Percentiles rank a stretch among this genome's conserved stretches.
Evolutionary conservation across 1,140 invertebrate genomes (phyloP).

Genomic region (Heliothis virescens): DNA sequence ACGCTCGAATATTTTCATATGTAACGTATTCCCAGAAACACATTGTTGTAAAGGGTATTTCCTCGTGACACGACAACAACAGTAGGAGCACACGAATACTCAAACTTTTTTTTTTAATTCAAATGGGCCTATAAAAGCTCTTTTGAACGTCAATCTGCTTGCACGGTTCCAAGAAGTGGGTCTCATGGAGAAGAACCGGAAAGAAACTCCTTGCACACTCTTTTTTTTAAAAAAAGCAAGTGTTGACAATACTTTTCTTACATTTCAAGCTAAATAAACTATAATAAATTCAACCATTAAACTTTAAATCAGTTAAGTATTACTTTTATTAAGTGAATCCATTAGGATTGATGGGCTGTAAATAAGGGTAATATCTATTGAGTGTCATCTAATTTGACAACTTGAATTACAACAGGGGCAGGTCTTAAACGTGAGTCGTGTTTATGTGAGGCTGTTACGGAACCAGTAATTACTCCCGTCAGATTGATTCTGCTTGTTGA

Average conservation of each 20-base stretch:
- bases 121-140: too few species aligned
- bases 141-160: too few species aligned
- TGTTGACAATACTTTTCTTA: too few species aligned
- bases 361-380: constrained; percentile 10
- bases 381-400: background rate
- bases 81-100: background rate
- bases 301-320: constrained; percentile 35
- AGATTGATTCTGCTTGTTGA: background rate
- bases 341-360: constrained; percentile 25
- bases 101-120: too few species aligned
- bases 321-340: constrained; percentile 21
- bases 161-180: too few species aligned
- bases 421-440: background rate
- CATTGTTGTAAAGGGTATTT: background rate
- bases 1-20: too few species aligned
- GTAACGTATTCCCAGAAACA: background rate
- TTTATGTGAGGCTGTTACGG: constrained; percentile 10
- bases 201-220: too few species aligned
- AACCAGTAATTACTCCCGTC: background rate
- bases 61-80: too few species aligned
- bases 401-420: background rate
- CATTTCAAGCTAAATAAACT: too few species aligned
- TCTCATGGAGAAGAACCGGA: too few species aligned
- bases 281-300: too few species aligned
- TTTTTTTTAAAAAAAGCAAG: too few species aligned